Evolutionary conservation across 2,113 vertebrate species (phyloP).

Genomic region (Trogon melanurus): DNA sequence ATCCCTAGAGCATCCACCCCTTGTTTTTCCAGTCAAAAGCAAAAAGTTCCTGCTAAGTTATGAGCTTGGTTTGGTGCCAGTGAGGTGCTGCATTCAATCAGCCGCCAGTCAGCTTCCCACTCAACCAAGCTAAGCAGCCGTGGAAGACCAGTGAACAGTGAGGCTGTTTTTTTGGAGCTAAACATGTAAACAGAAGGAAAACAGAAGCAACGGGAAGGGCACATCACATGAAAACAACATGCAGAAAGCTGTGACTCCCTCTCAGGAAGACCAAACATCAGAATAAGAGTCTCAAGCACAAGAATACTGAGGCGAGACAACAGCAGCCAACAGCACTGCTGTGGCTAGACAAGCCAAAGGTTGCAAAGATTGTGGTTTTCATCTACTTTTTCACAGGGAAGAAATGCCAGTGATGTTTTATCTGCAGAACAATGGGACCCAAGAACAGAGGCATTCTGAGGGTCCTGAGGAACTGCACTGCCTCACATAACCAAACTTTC

Average conservation of each 20-base stretch:
- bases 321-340: neutral
- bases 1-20: neutral
- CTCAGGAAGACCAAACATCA: neutral
- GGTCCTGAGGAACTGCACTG: neutral
- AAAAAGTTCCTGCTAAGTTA: neutral
- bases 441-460: neutral
- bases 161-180: neutral
- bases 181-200: neutral
- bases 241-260: neutral
- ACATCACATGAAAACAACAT: neutral
- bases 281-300: neutral
- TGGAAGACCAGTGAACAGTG: neutral
- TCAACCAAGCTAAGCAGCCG: neutral
- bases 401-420: neutral
- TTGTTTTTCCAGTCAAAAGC: neutral
- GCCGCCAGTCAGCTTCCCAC: neutral
- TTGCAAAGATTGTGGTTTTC: neutral
- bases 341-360: neutral
- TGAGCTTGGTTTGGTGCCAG: neutral
- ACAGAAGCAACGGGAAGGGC: neutral
- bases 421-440: neutral
- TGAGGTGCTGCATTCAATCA: neutral
- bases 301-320: neutral
- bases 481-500: neutral
- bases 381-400: neutral